Percentiles rank a stretch among this genome's conserved stretches.
phyloP scores from a whole-genome alignment of 2,113 vertebrate genomes.

The Sciurus niger region DNA sequence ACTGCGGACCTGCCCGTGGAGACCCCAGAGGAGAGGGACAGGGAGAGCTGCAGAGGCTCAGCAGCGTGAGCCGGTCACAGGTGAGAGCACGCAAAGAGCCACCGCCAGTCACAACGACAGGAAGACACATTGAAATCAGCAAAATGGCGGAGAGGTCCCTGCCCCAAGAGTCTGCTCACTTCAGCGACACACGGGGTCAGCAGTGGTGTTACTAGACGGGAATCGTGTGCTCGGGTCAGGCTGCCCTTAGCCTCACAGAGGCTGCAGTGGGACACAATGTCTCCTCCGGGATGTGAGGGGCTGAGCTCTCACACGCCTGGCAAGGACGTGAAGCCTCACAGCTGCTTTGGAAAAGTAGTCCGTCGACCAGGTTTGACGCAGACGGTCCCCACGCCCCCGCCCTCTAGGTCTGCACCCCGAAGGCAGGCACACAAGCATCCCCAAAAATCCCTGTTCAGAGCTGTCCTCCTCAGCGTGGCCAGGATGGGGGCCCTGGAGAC shows the following conservation, averaged over 20 bases:
- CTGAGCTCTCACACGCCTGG: accelerated
- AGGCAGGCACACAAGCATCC: neutral
- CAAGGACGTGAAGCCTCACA: no score
- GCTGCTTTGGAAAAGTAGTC: neutral
- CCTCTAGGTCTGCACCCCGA: no score
- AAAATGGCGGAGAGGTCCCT: neutral
- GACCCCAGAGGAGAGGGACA: neutral
- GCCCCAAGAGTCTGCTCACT: neutral
- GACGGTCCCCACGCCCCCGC: no score
- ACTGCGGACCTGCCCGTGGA: neutral
- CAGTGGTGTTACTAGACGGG: no score
- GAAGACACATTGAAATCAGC: neutral
- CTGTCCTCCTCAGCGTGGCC: neutral
- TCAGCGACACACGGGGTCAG: no score
- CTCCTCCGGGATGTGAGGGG: no score
- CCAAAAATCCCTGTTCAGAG: neutral
- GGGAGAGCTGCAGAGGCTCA: neutral
- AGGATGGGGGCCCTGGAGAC: no score
- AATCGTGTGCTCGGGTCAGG: no score
- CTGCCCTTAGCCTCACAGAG: no score
- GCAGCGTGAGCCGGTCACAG: neutral
- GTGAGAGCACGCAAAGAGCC: neutral
- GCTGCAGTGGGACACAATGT: neutral
- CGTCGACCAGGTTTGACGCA: neutral
- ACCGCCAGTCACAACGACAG: neutral